Base-by-base conservation (phyloP, 2,888 invertebrate genomes). In the Abscondita cerata region DNA sequence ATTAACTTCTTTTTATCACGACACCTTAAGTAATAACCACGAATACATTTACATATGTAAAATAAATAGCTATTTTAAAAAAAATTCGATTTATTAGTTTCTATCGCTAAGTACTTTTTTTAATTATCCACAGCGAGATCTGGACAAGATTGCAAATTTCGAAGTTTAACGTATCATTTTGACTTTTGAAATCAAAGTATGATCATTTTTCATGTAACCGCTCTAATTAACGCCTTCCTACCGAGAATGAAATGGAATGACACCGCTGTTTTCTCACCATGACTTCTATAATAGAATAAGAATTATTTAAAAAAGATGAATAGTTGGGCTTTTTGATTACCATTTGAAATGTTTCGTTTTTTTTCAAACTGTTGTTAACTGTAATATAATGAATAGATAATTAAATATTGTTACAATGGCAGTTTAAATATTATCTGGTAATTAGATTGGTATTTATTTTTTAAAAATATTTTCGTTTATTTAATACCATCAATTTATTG, bases 191-290 rank as follows among this genome's bases (percentile, higher is more conserved):
- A 60, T 54, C 38, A 25, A 25, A 19, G 34, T 4, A 33, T 18
- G 47, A 25, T 2, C 6, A 25, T 25, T 62, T 56, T 52, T 53
- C 53, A 53, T 53, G 52, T 34, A 52, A 40, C 48, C 59, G 59
- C 40, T 64, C 63, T 59, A 64, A 64, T 64, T 64, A 64, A 52
- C 59, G 59, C 47, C 67, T 65, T 65, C 70, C 69, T 53, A 67
- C 66, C 62, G 70, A 40, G 62, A 59, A 65, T 66, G 67, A 69
- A 68, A 68, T 68, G 69, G 64, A 69, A 69, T 70, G 69, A 68
- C 70, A 70, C 61, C 59, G 68, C 65, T 67, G 62, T 66, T 70
- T 25, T 68, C 65, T 62, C 68, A 63, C 62, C 60, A 58, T 53
- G 55, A 54, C 54, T 48, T 41, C 61, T 66, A 68, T 70, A 69